Evolutionary conservation across 1,140 invertebrate genomes (phyloP), one percentile per base, ranked within the genome.

Genomic region (Diabrotica undecimpunctata): DNA sequence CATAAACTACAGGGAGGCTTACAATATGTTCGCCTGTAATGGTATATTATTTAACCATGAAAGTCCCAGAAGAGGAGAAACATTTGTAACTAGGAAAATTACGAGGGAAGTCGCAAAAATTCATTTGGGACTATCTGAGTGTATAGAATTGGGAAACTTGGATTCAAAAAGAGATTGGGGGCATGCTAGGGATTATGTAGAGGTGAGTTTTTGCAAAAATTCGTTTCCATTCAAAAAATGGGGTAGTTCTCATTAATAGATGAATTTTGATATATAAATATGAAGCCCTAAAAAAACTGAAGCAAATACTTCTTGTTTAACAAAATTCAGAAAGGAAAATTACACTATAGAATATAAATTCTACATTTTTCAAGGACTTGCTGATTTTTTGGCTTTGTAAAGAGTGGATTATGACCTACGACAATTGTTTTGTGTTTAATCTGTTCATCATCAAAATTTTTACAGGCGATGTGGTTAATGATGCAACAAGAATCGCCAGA

Each of bases 31-130:
- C 82, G 96, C 96, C 2, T 97, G 95, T 72, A 99, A 99, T 83
- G 98, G 98, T 0, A 97, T 99, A 69, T 83, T 99, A 5, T 99
- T 99, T 78, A 99, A 99, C 82, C 98, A 99, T 79, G 98, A 99
- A 83, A 98, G 95, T 80, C 98, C 98, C 3, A 82, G 97, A 66
- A 83, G 98, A 78, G 97, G 97, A 68, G 97, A 99, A 82, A 99
- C 94, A 75, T 99, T 99, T 85, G 98, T 99, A 0, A 99, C 98
- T 0, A 85, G 97, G 67, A 99, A 99, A 84, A 97, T 99, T 65
- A 99, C 97, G 0, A 85, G 97, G 52, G 94, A 92, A 39, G 96
- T 99, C 13, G 96, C 97, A 7, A 99, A 99, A 82, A 98, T 99
- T 71, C 83, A 86, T 61, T 82, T 97, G 3, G 94, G 95, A 7